Conservation (phyloP, 1,140 invertebrate species). For the Glomeris maerens region DNA sequence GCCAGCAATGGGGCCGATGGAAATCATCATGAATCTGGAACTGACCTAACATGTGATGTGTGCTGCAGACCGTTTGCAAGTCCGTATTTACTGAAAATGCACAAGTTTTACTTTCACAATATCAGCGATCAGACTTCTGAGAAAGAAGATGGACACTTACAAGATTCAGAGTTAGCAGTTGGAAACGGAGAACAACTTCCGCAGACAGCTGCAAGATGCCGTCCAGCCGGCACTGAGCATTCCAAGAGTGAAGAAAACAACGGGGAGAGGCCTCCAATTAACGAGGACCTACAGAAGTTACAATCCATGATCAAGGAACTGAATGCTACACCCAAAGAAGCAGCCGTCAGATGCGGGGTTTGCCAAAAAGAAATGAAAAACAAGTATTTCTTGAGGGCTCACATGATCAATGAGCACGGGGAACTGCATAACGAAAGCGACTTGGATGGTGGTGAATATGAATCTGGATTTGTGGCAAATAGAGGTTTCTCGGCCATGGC, state of each 20-base stretch:
- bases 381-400: conserved; percentile 40
- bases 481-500: not conserved
- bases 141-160: not conserved
- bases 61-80: conserved; percentile 43
- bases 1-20: conserved; percentile 33
- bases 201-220: conserved; percentile 10
- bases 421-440: conserved; percentile 27
- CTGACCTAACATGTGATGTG: conserved; percentile 36
- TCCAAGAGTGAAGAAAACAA: not conserved
- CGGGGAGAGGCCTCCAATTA: conserved; percentile 18
- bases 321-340: conserved; percentile 43
- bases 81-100: conserved; percentile 36
- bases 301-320: conserved; percentile 83
- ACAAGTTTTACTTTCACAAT: conserved; percentile 36
- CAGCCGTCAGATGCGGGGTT: conserved; percentile 43
- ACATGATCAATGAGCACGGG: conserved; percentile 45
- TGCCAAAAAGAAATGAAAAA: conserved; percentile 43
- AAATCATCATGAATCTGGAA: conserved; percentile 23
- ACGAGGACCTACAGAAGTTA: conserved; percentile 65
- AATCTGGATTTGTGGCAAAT: no score
- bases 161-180: conserved; percentile 2
- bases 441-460: not conserved
- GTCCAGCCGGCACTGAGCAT: conserved; percentile 18
- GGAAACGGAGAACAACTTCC: conserved; percentile 12
- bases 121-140: conserved; percentile 39